These are phyloP conservation scores for Stomorhina lunata DNA, from an alignment of 2,888 invertebrate genomes.

Conservation along the genomic window DNA sequence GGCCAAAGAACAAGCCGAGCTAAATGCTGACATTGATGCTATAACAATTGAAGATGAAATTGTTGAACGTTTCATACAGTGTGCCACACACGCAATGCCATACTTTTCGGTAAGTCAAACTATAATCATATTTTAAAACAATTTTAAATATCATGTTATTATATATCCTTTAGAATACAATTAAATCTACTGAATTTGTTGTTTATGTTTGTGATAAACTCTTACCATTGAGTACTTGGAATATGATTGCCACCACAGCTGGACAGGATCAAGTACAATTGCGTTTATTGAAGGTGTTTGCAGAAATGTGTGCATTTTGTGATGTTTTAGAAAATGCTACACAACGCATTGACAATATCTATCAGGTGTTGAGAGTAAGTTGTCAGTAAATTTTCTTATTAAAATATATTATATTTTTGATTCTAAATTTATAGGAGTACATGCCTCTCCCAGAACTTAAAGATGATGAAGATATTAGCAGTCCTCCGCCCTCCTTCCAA, in stretches of 20 bases:
- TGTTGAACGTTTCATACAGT: slow-evolving; percentile 89
- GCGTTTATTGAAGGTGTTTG: slow-evolving; percentile 91
- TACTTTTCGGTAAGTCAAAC: slow-evolving; percentile 89
- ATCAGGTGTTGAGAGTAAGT: slow-evolving; percentile 88
- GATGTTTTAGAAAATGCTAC: slow-evolving; percentile 88
- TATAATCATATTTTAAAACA: neutral
- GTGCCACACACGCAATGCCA: slow-evolving; percentile 91
- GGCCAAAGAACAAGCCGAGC: slow-evolving; percentile 91
- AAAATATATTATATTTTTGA: neutral
- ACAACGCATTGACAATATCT: slow-evolving; percentile 87
- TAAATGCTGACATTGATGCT: slow-evolving; percentile 83
- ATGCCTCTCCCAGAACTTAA: slow-evolving; percentile 93
- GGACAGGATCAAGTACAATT: slow-evolving; percentile 85
- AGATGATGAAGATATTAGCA: slow-evolving; percentile 81
- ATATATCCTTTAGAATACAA: slow-evolving; percentile 84
- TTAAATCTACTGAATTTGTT: slow-evolving; percentile 91
- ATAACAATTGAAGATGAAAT: slow-evolving; percentile 84
- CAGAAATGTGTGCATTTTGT: slow-evolving; percentile 90
- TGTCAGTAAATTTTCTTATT: neutral
- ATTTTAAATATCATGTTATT: neutral
- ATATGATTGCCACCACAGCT: slow-evolving; percentile 83
- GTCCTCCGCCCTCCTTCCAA: slow-evolving; percentile 89
- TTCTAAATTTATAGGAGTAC: slow-evolving; percentile 84
- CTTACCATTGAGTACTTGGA: slow-evolving; percentile 85
- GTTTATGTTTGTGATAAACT: slow-evolving; percentile 92